phyloP scores from a whole-genome alignment of 2,797 vertebrate genomes.

The Kryptolebias ocellatus region DNA sequence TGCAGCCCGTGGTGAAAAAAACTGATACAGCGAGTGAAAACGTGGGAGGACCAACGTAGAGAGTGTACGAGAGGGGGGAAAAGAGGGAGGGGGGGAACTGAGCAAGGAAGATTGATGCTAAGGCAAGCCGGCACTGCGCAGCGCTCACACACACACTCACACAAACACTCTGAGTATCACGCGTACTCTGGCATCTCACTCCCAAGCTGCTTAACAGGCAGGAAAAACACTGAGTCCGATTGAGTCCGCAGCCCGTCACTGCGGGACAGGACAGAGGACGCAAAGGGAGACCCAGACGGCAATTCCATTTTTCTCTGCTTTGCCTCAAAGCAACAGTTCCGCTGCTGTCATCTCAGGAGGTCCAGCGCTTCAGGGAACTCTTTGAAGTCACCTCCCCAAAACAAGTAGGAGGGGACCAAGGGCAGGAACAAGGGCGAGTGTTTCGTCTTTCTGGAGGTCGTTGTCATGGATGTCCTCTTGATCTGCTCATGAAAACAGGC shows the following conservation, averaged over 20 bases:
- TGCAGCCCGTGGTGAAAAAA: slow-evolving; percentile 72
- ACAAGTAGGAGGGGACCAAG: slow-evolving; percentile 52
- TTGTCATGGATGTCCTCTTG: slow-evolving; percentile 62
- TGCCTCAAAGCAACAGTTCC: slow-evolving; percentile 66
- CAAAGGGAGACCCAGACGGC: slow-evolving; percentile 22
- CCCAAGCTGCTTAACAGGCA: slow-evolving; percentile 74
- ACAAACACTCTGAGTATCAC: slow-evolving; percentile 50
- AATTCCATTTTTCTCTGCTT: slow-evolving; percentile 33
- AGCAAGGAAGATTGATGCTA: slow-evolving; percentile 73
- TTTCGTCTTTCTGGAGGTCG: slow-evolving; percentile 38
- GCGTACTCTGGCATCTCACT: slow-evolving; percentile 61
- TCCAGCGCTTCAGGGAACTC: slow-evolving; percentile 46
- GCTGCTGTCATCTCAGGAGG: slow-evolving; percentile 57
- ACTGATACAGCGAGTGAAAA: slow-evolving; percentile 49
- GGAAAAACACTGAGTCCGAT: slow-evolving; percentile 66
- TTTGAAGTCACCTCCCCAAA: slow-evolving; percentile 53
- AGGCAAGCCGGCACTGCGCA: slow-evolving; percentile 71
- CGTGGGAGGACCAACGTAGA: slow-evolving; percentile 34
- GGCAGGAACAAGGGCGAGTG: slow-evolving; percentile 75
- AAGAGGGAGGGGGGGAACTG: slow-evolving; percentile 47
- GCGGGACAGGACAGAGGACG: slow-evolving; percentile 61
- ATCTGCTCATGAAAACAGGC: slow-evolving; percentile 64
- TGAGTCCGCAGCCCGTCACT: slow-evolving; percentile 54
- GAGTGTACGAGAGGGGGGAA: slow-evolving; percentile 12
- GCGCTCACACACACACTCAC: slow-evolving; percentile 40